Evolutionary conservation across 2,113 vertebrate species (phyloP).

Genomic region (Ctenomys sociabilis): DNA sequence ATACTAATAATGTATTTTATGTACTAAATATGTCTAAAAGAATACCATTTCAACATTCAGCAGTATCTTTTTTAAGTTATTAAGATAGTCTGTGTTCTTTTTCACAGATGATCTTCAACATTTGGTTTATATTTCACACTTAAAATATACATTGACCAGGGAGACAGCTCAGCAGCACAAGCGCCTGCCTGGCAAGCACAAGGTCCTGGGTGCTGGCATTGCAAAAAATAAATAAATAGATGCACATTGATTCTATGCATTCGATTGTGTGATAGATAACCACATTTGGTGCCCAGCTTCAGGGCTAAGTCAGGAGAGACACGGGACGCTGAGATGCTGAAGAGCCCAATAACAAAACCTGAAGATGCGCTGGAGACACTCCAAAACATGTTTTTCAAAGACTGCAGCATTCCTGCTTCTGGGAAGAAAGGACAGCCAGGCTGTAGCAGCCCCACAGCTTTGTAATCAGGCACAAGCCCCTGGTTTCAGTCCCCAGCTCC

Average conservation of each 20-base stretch:
- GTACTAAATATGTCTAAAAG: not conserved
- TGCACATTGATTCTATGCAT: rapidly evolving
- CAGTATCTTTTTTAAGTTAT: not conserved
- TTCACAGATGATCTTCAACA: not conserved
- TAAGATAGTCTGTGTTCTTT: not conserved
- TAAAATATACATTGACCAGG: too few species aligned
- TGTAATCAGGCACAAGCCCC: not conserved
- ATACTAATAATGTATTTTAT: not conserved
- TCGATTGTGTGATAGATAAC: not conserved
- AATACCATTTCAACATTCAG: not conserved
- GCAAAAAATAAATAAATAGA: too few species aligned
- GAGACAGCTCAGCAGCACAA: too few species aligned
- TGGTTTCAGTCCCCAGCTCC: not conserved
- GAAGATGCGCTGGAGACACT: not conserved
- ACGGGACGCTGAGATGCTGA: not conserved
- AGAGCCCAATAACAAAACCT: not conserved
- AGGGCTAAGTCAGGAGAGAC: not conserved
- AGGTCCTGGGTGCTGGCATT: too few species aligned
- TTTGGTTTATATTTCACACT: not conserved
- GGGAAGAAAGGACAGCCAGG: not conserved
- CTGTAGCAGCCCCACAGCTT: not conserved
- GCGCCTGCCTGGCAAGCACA: too few species aligned
- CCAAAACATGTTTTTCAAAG: not conserved
- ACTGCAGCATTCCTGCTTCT: not conserved
- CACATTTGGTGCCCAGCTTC: not conserved